A percentile compares a stretch with the other conserved stretches of the same genome.
Evolutionary conservation across 2,888 invertebrate genomes (phyloP).

Genomic region (Melinopterus prodromus): DNA sequence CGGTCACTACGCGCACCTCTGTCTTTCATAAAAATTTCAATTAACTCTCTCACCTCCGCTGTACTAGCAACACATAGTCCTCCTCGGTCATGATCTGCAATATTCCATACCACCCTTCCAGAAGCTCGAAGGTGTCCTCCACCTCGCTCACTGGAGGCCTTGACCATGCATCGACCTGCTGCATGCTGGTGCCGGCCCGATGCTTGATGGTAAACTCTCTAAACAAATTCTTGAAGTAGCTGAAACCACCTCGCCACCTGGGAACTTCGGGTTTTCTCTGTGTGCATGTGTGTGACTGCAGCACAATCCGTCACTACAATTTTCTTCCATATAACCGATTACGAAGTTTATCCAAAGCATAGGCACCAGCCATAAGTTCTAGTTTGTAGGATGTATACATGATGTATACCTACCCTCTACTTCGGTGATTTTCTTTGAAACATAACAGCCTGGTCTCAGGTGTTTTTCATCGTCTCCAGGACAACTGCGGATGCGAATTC

Average conservation of each 20-base stretch:
- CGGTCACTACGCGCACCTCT: constrained; percentile 26
- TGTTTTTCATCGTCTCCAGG: constrained; percentile 28
- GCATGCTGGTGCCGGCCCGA: constrained; percentile 41
- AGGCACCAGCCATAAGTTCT: constrained; percentile 47
- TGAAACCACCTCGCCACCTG: constrained; percentile 45
- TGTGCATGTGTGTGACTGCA: constrained; percentile 37
- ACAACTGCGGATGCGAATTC: not conserved
- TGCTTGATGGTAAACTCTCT: constrained; percentile 43
- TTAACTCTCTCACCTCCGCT: constrained; percentile 29
- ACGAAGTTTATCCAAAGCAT: constrained; percentile 43
- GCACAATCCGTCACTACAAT: constrained; percentile 49
- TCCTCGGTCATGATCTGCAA: constrained; percentile 28
- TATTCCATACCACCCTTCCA: not conserved
- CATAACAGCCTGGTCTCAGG: constrained; percentile 22
- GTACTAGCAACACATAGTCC: constrained; percentile 27
- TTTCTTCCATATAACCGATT: constrained; percentile 43
- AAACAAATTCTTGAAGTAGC: constrained; percentile 42
- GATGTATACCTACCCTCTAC: constrained; percentile 45
- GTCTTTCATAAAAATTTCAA: constrained; percentile 31
- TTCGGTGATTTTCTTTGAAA: constrained; percentile 44
- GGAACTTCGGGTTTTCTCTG: constrained; percentile 42
- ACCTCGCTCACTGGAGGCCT: constrained; percentile 30
- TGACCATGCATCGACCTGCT: constrained; percentile 34
- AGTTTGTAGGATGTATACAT: constrained; percentile 46
- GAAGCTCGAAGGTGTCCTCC: constrained; percentile 26